phyloP scores from a whole-genome alignment of 2,888 invertebrate species.

The Zelleria hepariella region DNA sequence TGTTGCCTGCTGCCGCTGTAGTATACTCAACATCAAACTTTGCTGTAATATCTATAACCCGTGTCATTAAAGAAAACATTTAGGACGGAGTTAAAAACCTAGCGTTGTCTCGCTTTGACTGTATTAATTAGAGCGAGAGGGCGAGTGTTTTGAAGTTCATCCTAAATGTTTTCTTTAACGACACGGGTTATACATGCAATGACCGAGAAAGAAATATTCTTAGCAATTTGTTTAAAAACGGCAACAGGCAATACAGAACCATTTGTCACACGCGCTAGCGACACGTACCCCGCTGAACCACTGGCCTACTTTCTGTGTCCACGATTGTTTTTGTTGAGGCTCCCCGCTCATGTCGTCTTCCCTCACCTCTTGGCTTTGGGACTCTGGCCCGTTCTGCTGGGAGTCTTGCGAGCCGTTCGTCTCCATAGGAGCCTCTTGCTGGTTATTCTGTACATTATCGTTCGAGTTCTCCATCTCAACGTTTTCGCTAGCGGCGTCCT shows the following conservation, averaged over 20 bases:
- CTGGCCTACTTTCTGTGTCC: constrained; percentile 80
- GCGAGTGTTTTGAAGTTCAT: too few relatives aligned
- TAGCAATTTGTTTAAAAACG: constrained; percentile 8
- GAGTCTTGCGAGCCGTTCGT: constrained; percentile 65
- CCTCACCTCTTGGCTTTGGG: constrained; percentile 60
- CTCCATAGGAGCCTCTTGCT: constrained; percentile 55
- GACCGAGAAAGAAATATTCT: too few relatives aligned
- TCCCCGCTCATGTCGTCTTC: constrained; percentile 56
- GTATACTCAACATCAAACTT: not conserved
- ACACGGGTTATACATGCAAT: too few relatives aligned
- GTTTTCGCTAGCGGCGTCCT: constrained; percentile 51
- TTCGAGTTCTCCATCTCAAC: constrained; percentile 60
- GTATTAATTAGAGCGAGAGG: too few relatives aligned
- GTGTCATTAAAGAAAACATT: too few relatives aligned
- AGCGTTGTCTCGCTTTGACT: too few relatives aligned
- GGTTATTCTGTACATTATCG: constrained; percentile 47
- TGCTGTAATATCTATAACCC: too few relatives aligned
- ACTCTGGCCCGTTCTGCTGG: constrained; percentile 51
- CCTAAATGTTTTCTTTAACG: too few relatives aligned
- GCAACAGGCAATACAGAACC: constrained; percentile 45
- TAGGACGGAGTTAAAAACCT: too few relatives aligned
- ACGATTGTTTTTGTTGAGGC: constrained; percentile 72
- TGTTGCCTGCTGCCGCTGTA: constrained; percentile 51
- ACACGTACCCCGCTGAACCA: constrained; percentile 80
- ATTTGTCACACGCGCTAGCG: constrained; percentile 50